phyloP scores from a whole-genome alignment of 2,113 vertebrate genomes.

The Canis aureus region DNA sequence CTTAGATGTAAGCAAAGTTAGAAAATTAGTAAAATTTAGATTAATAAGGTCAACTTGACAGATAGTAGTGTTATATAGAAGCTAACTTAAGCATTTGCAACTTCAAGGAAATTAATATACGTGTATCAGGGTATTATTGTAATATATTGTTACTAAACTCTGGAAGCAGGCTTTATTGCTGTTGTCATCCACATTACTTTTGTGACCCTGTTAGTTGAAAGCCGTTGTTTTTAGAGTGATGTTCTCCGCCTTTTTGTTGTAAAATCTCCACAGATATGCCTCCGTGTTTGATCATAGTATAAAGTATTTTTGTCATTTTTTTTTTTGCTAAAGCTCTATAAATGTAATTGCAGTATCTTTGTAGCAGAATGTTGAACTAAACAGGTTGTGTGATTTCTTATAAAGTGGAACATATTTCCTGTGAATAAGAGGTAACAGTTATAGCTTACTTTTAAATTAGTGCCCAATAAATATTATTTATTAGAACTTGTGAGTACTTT shows the following conservation, averaged over 20 bases:
- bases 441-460: conserved; percentile 34
- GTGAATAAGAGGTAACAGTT: neutral
- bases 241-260: neutral
- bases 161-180: neutral
- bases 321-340: neutral
- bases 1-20: neutral
- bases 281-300: neutral
- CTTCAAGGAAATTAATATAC: neutral
- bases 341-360: neutral
- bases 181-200: neutral
- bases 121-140: neutral
- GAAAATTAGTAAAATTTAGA: neutral
- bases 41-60: conserved; percentile 8
- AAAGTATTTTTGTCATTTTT: neutral
- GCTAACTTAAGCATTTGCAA: neutral
- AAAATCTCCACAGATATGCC: neutral
- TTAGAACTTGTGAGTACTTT: neutral
- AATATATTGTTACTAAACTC: neutral
- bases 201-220: neutral
- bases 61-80: neutral
- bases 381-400: neutral
- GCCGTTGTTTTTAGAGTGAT: neutral
- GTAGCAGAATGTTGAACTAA: neutral
- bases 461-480: neutral
- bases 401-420: neutral